Evolutionary conservation across 2,888 invertebrate species (phyloP), one percentile per base, ranked within the genome.

Genomic region (Drosophila mimica): DNA sequence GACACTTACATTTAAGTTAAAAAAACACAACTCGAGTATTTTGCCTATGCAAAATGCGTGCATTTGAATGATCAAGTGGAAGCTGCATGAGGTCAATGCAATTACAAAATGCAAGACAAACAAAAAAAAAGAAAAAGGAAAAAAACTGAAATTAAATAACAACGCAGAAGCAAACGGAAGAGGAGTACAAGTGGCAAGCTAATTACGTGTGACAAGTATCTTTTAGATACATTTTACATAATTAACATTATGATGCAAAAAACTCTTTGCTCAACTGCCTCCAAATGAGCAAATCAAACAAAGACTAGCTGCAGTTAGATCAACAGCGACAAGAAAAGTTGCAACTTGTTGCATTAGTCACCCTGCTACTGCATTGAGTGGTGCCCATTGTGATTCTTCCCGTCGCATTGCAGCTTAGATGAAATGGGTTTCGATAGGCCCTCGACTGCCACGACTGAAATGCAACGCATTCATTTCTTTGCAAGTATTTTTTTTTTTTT

Each of bases 391-490:
- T 81, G 61, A 36, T 40, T 68, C 70, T 53, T 13, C 51, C 33
- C 64, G 81, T n/a, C 77, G 84, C 89, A 84, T 46, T 84, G 84
- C 84, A 86, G 89, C 67, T 85, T 73, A 86, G 89, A 88, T 88
- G 76, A 66, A 83, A 74, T 79, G 71, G 72, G 69, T 66, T 15
- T 20, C 75, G 89, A 83, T 83, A 88, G 74, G 43, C n/a, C 57
- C 46, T 58, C 75, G 53, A 51, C 71, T 62, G 65, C 60, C 65
- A 56, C 71, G 51, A 74, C 46, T 68, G 64, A 75, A 75, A 62
- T 64, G 68, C 84, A 70, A 68, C 56, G 66, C 72, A 85, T 70
- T 82, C 72, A 78, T 58, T 65, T 57, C 54, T 46, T 57, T 38
- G 48, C 34, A 69, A 63, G 66, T 60, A 63, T 74, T 65, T 70